Conservation (phyloP, 2,888 invertebrate genomes). For the Taphrorychus bicolor region DNA sequence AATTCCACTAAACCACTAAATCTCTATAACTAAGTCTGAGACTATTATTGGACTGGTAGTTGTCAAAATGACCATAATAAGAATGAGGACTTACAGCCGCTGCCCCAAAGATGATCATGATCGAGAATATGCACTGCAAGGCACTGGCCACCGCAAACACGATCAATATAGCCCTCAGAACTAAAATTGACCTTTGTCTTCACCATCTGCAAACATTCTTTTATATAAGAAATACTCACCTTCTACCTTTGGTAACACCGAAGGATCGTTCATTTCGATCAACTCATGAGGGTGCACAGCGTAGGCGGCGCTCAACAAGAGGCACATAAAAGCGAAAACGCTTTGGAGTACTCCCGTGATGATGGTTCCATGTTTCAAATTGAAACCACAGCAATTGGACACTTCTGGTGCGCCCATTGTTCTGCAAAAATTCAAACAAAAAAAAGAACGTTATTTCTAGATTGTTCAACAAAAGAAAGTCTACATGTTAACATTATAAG, state of each 20-base stretch:
- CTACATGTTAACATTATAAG: background rate
- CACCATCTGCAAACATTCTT: background rate
- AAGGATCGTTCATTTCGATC: conserved; percentile 54
- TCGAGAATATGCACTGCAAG: conserved; percentile 55
- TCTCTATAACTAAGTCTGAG: too few relatives aligned
- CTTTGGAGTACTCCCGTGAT: conserved; percentile 56
- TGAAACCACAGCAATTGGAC: conserved; percentile 48
- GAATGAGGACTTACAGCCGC: conserved; percentile 57
- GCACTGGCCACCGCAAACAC: conserved; percentile 52
- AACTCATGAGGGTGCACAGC: conserved; percentile 57
- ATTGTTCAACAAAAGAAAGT: too few relatives aligned
- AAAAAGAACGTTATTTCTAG: background rate
- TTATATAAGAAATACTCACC: conserved; percentile 46
- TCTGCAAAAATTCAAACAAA: background rate
- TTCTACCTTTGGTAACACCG: conserved; percentile 51
- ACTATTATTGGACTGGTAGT: too few relatives aligned
- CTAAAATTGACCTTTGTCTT: conserved; percentile 48
- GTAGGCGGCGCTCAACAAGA: conserved; percentile 56
- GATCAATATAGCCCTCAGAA: conserved; percentile 51
- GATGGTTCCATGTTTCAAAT: conserved; percentile 55
- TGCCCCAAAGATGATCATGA: conserved; percentile 56
- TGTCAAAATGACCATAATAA: background rate
- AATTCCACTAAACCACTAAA: background rate
- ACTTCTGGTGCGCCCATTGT: conserved; percentile 46
- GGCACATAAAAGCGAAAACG: conserved; percentile 54